A percentile compares a stretch with the other conserved stretches of the same genome.
phyloP scores from a whole-genome alignment of 2,797 vertebrate genomes.

The Limosa lapponica region DNA sequence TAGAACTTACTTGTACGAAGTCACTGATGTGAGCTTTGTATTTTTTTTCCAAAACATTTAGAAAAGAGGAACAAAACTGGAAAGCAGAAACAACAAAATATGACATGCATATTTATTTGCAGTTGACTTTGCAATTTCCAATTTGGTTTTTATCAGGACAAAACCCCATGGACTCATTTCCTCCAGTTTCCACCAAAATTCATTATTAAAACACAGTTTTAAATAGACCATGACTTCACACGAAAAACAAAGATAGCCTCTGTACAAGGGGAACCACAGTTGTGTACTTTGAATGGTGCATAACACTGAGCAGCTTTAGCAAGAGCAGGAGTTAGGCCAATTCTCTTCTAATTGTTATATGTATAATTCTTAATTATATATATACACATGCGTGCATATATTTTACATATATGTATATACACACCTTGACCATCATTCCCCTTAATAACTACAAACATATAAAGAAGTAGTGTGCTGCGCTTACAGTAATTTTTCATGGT shows the following conservation, averaged over 20 bases:
- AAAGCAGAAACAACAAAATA: neutral
- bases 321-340: neutral
- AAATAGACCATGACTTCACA: constrained; percentile 40
- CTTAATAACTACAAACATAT: neutral
- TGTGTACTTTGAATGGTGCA: neutral
- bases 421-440: neutral
- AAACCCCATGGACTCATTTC: constrained; percentile 37
- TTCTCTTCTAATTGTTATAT: neutral
- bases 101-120: neutral
- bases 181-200: constrained; percentile 1
- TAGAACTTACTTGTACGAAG: neutral
- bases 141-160: constrained; percentile 27
- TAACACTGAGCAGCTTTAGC: neutral
- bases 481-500: neutral
- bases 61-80: neutral
- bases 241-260: constrained; percentile 24
- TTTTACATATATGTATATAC: neutral
- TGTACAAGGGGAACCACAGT: neutral
- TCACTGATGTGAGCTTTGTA: neutral
- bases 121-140: constrained; percentile 23
- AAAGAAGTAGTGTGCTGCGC: neutral
- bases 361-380: neutral
- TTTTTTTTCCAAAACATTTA: neutral
- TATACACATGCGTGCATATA: too few relatives aligned
- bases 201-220: constrained; percentile 23